phyloP scores from a whole-genome alignment of 2,113 vertebrate species.

The Rostratula benghalensis region DNA sequence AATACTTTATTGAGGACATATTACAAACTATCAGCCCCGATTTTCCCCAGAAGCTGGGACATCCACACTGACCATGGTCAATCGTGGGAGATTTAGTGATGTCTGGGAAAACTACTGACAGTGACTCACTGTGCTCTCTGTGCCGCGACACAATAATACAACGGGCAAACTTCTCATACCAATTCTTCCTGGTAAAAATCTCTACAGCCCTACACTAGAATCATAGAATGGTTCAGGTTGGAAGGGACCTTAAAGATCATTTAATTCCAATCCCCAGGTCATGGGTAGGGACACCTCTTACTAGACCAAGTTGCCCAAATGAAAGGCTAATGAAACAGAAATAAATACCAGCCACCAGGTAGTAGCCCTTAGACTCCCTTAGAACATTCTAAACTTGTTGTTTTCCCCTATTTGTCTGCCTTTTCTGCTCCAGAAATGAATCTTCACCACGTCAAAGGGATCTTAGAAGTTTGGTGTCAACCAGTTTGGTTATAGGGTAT shows the following conservation, averaged over 20 bases:
- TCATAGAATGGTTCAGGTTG: too few species aligned
- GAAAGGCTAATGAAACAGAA: neutral
- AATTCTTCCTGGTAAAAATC: neutral
- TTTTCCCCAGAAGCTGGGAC: neutral
- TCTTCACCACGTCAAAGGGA: neutral
- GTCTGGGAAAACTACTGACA: neutral
- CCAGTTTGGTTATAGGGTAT: neutral
- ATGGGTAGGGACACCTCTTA: too few species aligned
- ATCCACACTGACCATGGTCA: neutral
- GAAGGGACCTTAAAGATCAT: too few species aligned
- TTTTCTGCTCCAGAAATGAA: neutral
- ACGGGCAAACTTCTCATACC: neutral
- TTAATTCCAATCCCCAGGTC: too few species aligned
- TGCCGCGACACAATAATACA: neutral
- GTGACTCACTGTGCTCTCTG: neutral
- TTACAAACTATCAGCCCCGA: neutral
- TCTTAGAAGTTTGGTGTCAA: neutral
- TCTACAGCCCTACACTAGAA: neutral
- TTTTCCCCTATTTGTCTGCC: neutral
- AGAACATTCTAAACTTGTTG: neutral
- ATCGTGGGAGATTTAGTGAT: neutral
- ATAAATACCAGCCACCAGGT: neutral
- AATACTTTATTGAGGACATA: conserved; percentile 7
- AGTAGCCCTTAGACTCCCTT: neutral
- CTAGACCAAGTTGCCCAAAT: too few species aligned